These are phyloP conservation scores for Dorcus hopei DNA, from an alignment of 2,888 invertebrate species.

Conservation along the genomic window DNA sequence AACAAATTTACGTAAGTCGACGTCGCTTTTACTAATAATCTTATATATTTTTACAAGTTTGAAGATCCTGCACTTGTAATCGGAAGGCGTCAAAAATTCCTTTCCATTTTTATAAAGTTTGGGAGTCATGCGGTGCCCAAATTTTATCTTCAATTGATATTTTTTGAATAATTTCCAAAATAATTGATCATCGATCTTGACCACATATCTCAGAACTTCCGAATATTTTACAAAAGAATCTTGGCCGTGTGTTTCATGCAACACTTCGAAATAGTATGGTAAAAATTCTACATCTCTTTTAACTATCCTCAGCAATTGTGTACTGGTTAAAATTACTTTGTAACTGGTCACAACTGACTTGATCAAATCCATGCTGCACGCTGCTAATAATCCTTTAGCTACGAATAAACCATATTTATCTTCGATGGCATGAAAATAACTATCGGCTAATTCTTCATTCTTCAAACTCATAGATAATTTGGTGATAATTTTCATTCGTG, in stretches of 20 bases:
- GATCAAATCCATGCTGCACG: constrained; percentile 17
- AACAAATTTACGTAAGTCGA: constrained; percentile 9
- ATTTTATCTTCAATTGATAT: constrained; percentile 7
- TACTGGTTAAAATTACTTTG: constrained; percentile 6
- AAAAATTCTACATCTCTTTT: constrained; percentile 17
- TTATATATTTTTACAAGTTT: constrained; percentile 4
- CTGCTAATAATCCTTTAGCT: constrained; percentile 14
- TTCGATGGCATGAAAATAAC: constrained; percentile 14
- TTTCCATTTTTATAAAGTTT: constrained; percentile 4
- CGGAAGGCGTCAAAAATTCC: neutral
- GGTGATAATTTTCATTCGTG: constrained; percentile 17
- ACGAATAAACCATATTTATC: constrained; percentile 18
- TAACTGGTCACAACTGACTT: constrained; percentile 7
- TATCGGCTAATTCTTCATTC: constrained; percentile 9
- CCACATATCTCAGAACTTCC: constrained; percentile 5
- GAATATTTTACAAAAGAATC: neutral
- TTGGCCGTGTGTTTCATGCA: neutral
- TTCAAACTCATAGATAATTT: constrained; percentile 13
- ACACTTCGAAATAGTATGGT: constrained; percentile 13
- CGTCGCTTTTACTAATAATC: neutral
- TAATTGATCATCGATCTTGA: neutral
- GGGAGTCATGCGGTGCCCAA: constrained; percentile 7
- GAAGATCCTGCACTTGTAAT: neutral
- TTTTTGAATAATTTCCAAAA: constrained; percentile 8
- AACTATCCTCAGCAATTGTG: constrained; percentile 15